Evolutionary conservation across 2,888 invertebrate genomes (phyloP), one percentile per base, ranked within the genome.

Genomic region (Agelastica alni): DNA sequence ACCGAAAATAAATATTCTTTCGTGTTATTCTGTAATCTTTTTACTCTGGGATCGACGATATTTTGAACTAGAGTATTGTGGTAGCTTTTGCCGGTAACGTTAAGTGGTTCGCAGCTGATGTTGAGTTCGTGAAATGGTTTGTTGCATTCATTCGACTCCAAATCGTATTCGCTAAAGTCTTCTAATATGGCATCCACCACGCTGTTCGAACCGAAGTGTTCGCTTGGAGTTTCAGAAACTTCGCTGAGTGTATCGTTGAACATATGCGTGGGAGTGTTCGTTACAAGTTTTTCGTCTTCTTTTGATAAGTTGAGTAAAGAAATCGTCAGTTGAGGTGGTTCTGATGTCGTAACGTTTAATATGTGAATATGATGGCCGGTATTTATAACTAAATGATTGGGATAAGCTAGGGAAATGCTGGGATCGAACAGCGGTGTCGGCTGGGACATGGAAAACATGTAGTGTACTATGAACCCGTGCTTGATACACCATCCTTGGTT

Each of bases 381-480:
- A 58, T 77, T 77, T 46, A 78, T 73, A 9, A 78, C 75, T 57
- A 78, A 60, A 61, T 77, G 73, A 56, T 77, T 74, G 6, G 77
- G 77, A 62, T 70, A 77, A 6, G 76, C 75, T 37, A 77, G 57
- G 37, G 76, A 76, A 47, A 76, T 69, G 49, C 72, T 62, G 2
- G 78, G 77, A 58, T 77, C 72, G 58, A 77, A 77, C 9, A 54
- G 58, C 17, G 91, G 93, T 67, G 88, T 89, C 43, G 93, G 91
- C 51, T 74, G 71, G n/a, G 91, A 89, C 65, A 93, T 87, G 71
- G 92, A 91, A 75, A 94, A 93, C 72, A 91, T 91, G 64, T 93
- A 93, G 77, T 96, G 95, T 61, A 96, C 86, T 39, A 94, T 93
- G 65, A 94, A 87, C 71, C 94, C 93, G 75, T 96, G 96, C 70